Evolutionary conservation across 1,140 invertebrate genomes (phyloP), one percentile per base, ranked within the genome.

Genomic region (Drosophila pachea): DNA sequence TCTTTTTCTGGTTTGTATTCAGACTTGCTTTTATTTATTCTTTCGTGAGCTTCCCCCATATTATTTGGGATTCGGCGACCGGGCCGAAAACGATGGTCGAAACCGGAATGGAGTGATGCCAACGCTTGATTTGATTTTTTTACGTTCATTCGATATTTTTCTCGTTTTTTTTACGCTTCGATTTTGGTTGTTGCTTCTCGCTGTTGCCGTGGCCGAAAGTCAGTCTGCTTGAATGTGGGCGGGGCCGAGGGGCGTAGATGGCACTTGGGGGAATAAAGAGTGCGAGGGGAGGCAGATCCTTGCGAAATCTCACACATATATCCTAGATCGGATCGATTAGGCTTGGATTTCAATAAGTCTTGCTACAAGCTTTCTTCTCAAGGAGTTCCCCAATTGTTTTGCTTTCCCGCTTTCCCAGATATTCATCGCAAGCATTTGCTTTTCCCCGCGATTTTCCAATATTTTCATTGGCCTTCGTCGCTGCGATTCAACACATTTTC

Each of bases 31-130:
- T 83, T 22, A 65, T 43, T 72, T 68, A 78, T 82, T 78, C 68
- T 78, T 83, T 83, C 62, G 56, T 74, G 79, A 84, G 76, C 76
- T 84, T 84, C 79, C 79, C 79, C 76, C 79, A 76, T 78, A 70
- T 83, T 75, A 64, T 61, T 9, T 43, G 12, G 67, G 54, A 58
- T 63, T 66, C 59, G 62, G 52, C 74, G 73, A 68, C 75, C 22
- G 69, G 68, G 74, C 70, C 74, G 40, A 69, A 69, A 77, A 49
- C 62, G 71, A 67, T 78, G 62, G 68, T 74, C 74, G 74, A 79
- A 84, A 84, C 79, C 79, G 79, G 79, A 78, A 84, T 84, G 81
- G 86, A 78, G 78, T 83, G 78, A 83, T 75, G 69, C 64, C 64
- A 40, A 16, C 16, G 35, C 50, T 61, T 22, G 22, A 22, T 22